phyloP scores from a whole-genome alignment of 2,888 invertebrate genomes.

The Caenorhabditis virilis region DNA sequence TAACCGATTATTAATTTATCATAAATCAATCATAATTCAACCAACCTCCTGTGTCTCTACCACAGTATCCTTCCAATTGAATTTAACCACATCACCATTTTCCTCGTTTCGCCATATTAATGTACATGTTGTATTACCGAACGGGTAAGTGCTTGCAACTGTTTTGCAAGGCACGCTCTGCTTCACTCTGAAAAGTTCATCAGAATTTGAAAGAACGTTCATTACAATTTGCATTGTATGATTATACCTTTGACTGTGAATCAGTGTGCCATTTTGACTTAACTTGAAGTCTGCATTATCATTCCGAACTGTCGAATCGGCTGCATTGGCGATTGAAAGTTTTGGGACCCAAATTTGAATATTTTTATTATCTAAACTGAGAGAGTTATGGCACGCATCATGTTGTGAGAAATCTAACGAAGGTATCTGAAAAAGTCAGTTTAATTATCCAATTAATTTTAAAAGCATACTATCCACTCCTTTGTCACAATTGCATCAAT shows the following conservation, averaged over 20 bases:
- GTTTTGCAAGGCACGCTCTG: conserved; percentile 24
- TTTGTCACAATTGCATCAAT: conserved; percentile 4
- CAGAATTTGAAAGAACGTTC: too few species aligned
- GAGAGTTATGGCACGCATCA: conserved; percentile 18
- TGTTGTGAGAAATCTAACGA: conserved; percentile 16
- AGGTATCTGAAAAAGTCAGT: conserved; percentile 15
- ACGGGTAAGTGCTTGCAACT: conserved; percentile 15
- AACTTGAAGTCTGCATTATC: neutral
- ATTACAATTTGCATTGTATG: too few species aligned
- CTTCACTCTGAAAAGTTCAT: conserved; percentile 17
- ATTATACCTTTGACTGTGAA: conserved; percentile 8
- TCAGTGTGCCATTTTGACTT: conserved; percentile 6
- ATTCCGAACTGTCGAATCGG: neutral
- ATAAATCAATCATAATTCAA: too few species aligned
- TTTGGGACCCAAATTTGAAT: conserved; percentile 1
- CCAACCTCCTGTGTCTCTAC: neutral
- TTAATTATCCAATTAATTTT: neutral
- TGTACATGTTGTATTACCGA: conserved; percentile 38
- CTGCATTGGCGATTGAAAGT: conserved; percentile 2
- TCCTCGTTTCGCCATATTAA: conserved; percentile 8
- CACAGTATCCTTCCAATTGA: neutral
- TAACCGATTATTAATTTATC: too few species aligned
- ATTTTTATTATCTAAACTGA: conserved; percentile 9
- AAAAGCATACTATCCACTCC: conserved; percentile 2
- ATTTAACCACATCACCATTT: neutral